These are phyloP conservation scores for Eilema depressum DNA, from an alignment of 2,888 invertebrate genomes.

Conservation along the genomic window DNA sequence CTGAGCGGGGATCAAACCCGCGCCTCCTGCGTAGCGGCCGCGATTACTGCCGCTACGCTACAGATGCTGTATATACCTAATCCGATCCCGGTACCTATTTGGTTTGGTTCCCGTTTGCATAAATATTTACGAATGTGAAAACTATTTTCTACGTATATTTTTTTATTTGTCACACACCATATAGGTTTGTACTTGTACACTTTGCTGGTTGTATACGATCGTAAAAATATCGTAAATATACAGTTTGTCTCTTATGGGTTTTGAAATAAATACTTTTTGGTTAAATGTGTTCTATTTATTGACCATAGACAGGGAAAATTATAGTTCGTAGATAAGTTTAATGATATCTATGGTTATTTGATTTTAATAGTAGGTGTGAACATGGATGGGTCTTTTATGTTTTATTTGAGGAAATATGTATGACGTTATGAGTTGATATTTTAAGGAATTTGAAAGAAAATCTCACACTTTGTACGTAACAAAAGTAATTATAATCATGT, in stretches of 20 bases:
- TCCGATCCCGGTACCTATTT: too few species aligned
- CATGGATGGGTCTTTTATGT: not conserved
- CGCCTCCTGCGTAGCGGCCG: too few species aligned
- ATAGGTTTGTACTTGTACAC: constrained; percentile 36
- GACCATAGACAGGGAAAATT: constrained; percentile 23
- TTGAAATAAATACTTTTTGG: constrained; percentile 47
- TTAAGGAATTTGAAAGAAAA: not conserved
- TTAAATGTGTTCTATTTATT: constrained; percentile 40
- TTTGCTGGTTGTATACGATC: constrained; percentile 36
- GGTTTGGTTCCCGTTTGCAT: too few species aligned
- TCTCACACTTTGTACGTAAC: too few species aligned
- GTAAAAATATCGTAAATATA: constrained; percentile 60
- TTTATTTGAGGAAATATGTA: not conserved
- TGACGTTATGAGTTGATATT: not conserved
- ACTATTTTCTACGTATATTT: too few species aligned
- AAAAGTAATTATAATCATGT: too few species aligned
- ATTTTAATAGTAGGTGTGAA: constrained; percentile 35
- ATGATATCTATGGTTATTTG: constrained; percentile 33
- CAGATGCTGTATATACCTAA: too few species aligned
- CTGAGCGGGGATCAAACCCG: too few species aligned
- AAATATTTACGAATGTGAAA: too few species aligned
- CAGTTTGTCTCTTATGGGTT: constrained; percentile 48
- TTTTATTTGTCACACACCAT: not conserved
- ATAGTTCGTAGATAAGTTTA: constrained; percentile 31
- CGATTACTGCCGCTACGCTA: too few species aligned